phyloP scores from a whole-genome alignment of 2,888 invertebrate species.

The Tanypteryx hageni region DNA sequence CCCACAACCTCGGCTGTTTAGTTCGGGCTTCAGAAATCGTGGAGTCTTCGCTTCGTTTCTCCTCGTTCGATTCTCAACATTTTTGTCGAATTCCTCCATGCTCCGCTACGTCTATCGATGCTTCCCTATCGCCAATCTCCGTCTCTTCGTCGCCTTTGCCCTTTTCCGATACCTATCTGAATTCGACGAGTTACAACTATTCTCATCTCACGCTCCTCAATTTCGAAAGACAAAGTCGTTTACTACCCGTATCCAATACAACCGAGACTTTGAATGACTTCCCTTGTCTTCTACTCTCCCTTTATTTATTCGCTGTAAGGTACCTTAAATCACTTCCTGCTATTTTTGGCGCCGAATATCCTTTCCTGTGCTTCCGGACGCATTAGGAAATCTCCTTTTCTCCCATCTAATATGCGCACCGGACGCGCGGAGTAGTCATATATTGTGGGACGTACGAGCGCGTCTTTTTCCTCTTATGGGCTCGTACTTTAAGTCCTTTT shows the following conservation, averaged over 20 bases:
- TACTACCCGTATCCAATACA: background rate
- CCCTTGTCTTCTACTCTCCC: background rate
- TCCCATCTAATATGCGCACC: background rate
- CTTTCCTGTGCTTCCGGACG: background rate
- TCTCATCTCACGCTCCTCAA: background rate
- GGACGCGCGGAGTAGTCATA: background rate
- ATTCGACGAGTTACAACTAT: background rate
- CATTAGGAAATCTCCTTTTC: background rate
- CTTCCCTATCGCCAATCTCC: background rate
- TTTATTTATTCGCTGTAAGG: background rate
- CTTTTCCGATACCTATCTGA: background rate
- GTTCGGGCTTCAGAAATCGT: background rate
- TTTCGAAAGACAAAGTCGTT: background rate
- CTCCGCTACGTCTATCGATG: background rate
- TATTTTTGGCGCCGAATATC: background rate
- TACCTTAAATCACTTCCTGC: background rate
- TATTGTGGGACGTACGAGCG: background rate
- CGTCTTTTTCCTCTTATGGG: no score
- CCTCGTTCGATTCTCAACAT: background rate
- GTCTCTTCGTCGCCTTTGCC: background rate
- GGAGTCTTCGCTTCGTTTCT: background rate
- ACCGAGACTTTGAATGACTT: background rate
- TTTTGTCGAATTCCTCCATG: background rate
- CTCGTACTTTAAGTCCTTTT: no score
- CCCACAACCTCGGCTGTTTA: conserved; percentile 4